Evolutionary conservation across 1,140 invertebrate genomes (phyloP), one percentile per base, ranked within the genome.

Genomic region (Armadillidium nasatum): DNA sequence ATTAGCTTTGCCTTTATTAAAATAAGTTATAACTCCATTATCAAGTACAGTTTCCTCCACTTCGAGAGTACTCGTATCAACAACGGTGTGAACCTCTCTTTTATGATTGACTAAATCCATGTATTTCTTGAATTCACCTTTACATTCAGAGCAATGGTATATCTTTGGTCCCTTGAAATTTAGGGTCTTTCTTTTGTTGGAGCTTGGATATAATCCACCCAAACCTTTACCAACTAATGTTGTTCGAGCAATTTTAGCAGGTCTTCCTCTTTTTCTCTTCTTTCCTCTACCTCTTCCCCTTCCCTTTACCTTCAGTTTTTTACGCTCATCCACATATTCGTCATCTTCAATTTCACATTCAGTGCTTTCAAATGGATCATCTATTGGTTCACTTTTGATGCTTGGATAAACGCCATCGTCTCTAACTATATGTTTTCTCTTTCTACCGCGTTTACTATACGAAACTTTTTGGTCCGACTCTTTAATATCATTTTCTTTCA

Each of bases 1-100:
- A 70, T 81, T 81, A 69, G 80, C 80, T 71, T 81, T 81, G 50
- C 78, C 80, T 70, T 81, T 81, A 71, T 81, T 81, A 69, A 81
- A 81, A 54, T 81, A 81, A 71, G 80, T 81, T n/a, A 81, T 79
- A 13, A 81, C 73, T 19, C 80, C 80, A 72, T 76, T 79, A 68
- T 81, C 80, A 4, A 81, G 71, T n/a, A 81, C 66, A n/a, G 80
- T 81, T 45, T 81, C 80, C 45, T 76, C 75, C 43, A 81, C 80
- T 60, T 81, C 80, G 22, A 81, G 67, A 75, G 75, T 74, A 33
- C 76, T 81, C 43, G 76, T 81, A 70, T 81, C 80, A 67, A 81
- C 73, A 6, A 81, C 80, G 13, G 80, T 81, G 22, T 81, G 80
- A 44, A 79, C 76, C 15, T 81, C 80, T 60, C 77, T 81, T 33